Evolutionary conservation across 2,797 vertebrate genomes (phyloP), one percentile per base, ranked within the genome.

Genomic region (Sebastolobus altivelis): DNA sequence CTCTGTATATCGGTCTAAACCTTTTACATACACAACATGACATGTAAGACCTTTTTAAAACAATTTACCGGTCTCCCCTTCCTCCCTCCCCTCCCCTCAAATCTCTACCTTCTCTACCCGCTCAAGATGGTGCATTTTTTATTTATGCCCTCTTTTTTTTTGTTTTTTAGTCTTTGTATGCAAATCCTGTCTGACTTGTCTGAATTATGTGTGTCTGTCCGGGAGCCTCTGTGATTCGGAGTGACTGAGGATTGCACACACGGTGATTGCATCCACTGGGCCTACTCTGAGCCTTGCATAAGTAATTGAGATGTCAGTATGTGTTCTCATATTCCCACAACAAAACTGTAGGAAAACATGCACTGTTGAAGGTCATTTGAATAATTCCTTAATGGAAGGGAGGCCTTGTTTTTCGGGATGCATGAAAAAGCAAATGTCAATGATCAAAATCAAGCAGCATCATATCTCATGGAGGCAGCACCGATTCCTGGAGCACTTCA

Each of bases 261-360:
- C 87, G 87, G 93, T 95, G 95, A 94, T 94, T 95, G 95, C 94
- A 93, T 95, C 94, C 94, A 95, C 93, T 93, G 94, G 94, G 93
- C 93, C 93, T 92, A 94, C 90, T 95, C 93, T 94, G 93, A 95
- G 94, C 92, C 92, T 93, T 94, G 95, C 94, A 95, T 95, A 95
- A 95, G 94, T 95, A 95, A 95, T 95, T 94, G 93, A 95, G 94
- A 95, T 95, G 95, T 95, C 95, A 95, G 94, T 94, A 94, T 94
- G 94, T 93, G 94, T 95, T 95, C 94, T 94, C 93, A 93, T 95
- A 94, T 94, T 94, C 93, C 93, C 92, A 93, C 92, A 95, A 94
- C 92, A 95, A 95, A 95, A 95, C 92, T 94, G 93, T 92, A 94
- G 92, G 88, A 94, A 95, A 94, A 95, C 93, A 95, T 93, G 92